phyloP scores from a whole-genome alignment of 2,797 vertebrate genomes.

The Sylvilagus floridanus region DNA sequence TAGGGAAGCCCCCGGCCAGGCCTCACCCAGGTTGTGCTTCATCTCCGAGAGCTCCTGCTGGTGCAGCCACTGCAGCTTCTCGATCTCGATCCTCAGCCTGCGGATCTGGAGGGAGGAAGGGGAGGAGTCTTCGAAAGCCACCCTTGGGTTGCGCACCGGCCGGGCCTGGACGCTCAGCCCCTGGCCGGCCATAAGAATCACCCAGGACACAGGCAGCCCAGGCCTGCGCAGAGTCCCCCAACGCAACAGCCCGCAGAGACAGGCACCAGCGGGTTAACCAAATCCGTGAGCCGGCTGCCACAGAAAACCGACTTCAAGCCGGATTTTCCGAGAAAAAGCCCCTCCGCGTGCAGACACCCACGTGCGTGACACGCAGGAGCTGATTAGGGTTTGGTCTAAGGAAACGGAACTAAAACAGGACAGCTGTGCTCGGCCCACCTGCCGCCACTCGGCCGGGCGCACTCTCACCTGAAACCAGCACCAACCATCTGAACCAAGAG shows the following conservation, averaged over 20 bases:
- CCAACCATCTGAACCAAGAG: not conserved
- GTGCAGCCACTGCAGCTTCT: conserved; percentile 98
- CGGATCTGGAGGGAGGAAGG: conserved; percentile 91
- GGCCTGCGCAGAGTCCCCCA: too few species aligned
- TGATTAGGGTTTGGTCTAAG: not conserved
- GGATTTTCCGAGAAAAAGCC: not conserved
- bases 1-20: not conserved
- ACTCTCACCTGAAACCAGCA: not conserved
- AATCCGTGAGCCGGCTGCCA: not conserved
- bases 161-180: fast-evolving
- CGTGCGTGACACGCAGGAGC: not conserved
- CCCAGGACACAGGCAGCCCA: fast-evolving
- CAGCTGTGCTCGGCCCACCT: not conserved
- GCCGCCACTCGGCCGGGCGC: too few species aligned
- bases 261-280: too few species aligned
- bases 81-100: conserved; percentile 97
- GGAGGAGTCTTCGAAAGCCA: fast-evolving
- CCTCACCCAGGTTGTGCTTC: conserved; percentile 97
- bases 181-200: fast-evolving
- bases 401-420: not conserved
- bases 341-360: not conserved
- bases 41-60: conserved; percentile 98
- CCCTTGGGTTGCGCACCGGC: fast-evolving
- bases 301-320: not conserved
- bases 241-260: not conserved